Evolutionary conservation across 2,888 invertebrate genomes (phyloP), one percentile per base, ranked within the genome.

Genomic region (Pocota personata): DNA sequence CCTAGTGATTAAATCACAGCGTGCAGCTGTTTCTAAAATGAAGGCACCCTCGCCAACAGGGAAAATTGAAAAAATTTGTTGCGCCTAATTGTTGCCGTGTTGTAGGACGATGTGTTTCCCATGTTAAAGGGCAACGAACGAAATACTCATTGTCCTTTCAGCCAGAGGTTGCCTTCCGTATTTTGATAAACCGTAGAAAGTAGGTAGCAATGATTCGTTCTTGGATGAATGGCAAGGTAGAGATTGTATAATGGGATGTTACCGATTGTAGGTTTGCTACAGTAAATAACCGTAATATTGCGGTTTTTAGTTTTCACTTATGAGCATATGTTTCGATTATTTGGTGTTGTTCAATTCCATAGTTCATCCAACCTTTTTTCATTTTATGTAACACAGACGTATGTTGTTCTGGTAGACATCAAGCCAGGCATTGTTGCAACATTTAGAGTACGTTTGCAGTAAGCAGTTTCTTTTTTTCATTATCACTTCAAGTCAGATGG

Each of bases 251-350:
- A 67, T 75, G 75, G 84, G 84, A 76, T 80, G 84, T 71, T 43
- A 80, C 82, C 50, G 66, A 82, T 72, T 86, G 76, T 48, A 72
- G 86, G 86, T 40, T 82, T 77, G 86, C 27, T 77, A 86, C 82
- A 82, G 71, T 82, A 86, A 86, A 86, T 57, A 77, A 82, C 86
- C 86, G 86, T 82, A 86, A 86, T 82, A 86, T 86, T 86, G 86
- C 72, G 86, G 86, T 86, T 86, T 72, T 57, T 77, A 58, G 57
- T 80, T 86, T 76, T 77, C 72, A 80, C 58, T 82, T 80, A 80
- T 1, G 76, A 82, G 67, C 86, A 86, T 86, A 82, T 86, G 86
- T 43, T 77, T 40, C 46, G 32, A 52, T 73, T 75, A 55, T 52
- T 19, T 24, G 4, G 12, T 19, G 16, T 7, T 16, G 7, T 16